phyloP scores from a whole-genome alignment of 53 echinoderm and acorn worm genomes.

The Echinarachnius parma region DNA sequence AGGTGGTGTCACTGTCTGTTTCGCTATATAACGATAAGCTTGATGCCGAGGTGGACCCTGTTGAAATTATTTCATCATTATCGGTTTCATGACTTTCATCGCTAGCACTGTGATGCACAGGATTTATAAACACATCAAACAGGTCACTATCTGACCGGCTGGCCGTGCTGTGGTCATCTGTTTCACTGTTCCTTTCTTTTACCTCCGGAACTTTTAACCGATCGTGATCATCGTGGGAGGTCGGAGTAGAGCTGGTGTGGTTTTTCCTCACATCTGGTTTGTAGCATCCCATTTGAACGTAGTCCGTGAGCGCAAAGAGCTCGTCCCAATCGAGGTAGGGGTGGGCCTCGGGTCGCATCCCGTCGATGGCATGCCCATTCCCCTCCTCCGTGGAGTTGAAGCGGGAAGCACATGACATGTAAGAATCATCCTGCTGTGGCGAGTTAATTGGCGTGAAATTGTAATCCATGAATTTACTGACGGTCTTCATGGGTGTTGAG shows the following conservation, averaged over 20 bases:
- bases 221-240: background rate
- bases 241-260: background rate
- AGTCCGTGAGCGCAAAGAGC: conserved; percentile 23
- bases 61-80: too few species aligned
- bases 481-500: too few species aligned
- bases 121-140: conserved; percentile 32
- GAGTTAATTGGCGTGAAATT: too few species aligned
- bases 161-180: background rate
- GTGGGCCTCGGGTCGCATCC: background rate
- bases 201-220: background rate
- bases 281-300: background rate
- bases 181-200: background rate
- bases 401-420: background rate
- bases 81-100: conserved; percentile 28
- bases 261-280: background rate
- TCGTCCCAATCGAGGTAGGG: conserved; percentile 19
- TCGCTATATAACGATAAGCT: background rate
- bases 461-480: too few species aligned
- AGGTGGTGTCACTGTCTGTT: conserved; percentile 9
- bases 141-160: too few species aligned
- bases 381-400: background rate
- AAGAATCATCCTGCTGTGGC: too few species aligned
- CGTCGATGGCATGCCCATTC: background rate
- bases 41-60: conserved; percentile 1
- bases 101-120: conserved; percentile 10